Evolutionary conservation across 1,140 invertebrate species (phyloP).

Genomic region (Drosophila sp.): DNA sequence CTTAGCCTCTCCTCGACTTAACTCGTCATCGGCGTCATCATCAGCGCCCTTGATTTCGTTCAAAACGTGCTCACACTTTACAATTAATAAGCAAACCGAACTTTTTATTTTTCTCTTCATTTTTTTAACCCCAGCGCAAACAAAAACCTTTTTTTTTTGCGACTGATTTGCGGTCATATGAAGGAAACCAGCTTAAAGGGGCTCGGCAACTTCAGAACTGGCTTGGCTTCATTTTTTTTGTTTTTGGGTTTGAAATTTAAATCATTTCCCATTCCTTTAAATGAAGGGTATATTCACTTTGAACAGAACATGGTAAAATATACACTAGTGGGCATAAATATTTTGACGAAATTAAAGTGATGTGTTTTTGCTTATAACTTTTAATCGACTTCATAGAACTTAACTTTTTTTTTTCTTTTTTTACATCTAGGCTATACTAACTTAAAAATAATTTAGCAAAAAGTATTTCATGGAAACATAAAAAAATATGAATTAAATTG

Average conservation of each 20-base stretch:
- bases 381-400: too few relatives aligned
- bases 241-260: conserved; percentile 57
- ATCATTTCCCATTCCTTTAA: conserved; percentile 56
- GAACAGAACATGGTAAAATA: too few relatives aligned
- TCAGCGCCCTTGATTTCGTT: conserved; percentile 74
- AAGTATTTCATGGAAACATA: too few relatives aligned
- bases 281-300: background rate
- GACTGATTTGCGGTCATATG: conserved; percentile 69
- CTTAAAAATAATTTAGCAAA: too few relatives aligned
- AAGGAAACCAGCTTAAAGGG: conserved; percentile 24
- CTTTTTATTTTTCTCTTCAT: conserved; percentile 21
- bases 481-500: too few relatives aligned
- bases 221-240: conserved; percentile 43
- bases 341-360: too few relatives aligned
- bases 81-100: conserved; percentile 73
- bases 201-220: conserved; percentile 57
- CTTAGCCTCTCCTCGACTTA: conserved; percentile 21
- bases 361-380: too few relatives aligned
- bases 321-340: too few relatives aligned
- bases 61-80: conserved; percentile 74
- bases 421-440: too few relatives aligned
- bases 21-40: conserved; percentile 53
- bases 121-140: conserved; percentile 44
- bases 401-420: too few relatives aligned
- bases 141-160: conserved; percentile 34